These are phyloP conservation scores for Propsilocerus akamusi DNA, from an alignment of 1,140 invertebrate species.

Conservation along the genomic window DNA sequence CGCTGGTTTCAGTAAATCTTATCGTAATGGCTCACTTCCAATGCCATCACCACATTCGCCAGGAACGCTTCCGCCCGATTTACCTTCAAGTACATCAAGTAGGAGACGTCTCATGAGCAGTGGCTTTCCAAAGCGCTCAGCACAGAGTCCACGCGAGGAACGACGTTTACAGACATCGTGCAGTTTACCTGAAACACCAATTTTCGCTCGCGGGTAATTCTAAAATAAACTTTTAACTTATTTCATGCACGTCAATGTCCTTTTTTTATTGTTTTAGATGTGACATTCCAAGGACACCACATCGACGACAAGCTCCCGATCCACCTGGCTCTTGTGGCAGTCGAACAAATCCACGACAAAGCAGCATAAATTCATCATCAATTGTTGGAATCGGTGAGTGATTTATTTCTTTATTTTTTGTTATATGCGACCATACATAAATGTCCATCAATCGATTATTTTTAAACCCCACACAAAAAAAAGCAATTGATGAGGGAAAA, in stretches of 20 bases:
- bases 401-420: too few relatives aligned
- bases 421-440: too few relatives aligned
- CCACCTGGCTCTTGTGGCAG: slow-evolving; percentile 17
- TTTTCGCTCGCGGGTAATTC: slow-evolving; percentile 47
- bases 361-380: slow-evolving; percentile 35
- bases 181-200: slow-evolving; percentile 63
- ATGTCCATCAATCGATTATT: too few relatives aligned
- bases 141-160: slow-evolving; percentile 28
- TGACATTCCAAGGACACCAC: slow-evolving; percentile 52
- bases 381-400: slow-evolving; percentile 19
- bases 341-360: slow-evolving; percentile 32
- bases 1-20: slow-evolving; percentile 44
- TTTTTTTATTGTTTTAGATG: slow-evolving; percentile 21
- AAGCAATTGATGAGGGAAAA: too few relatives aligned
- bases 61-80: slow-evolving; percentile 22
- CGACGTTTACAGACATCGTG: slow-evolving; percentile 56
- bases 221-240: slow-evolving; percentile 6
- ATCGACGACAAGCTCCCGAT: slow-evolving; percentile 34
- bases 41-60: slow-evolving; percentile 2
- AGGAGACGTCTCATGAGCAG: slow-evolving; percentile 11
- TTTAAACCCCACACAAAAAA: too few relatives aligned
- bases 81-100: slow-evolving; percentile 42
- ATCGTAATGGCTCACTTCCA: slow-evolving; percentile 29
- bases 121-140: slow-evolving; percentile 26
- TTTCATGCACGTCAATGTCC: background rate